Percentiles rank a stretch among this genome's conserved stretches.
phyloP scores from a whole-genome alignment of 2,888 invertebrate genomes.

The Diarsia dahlii region DNA sequence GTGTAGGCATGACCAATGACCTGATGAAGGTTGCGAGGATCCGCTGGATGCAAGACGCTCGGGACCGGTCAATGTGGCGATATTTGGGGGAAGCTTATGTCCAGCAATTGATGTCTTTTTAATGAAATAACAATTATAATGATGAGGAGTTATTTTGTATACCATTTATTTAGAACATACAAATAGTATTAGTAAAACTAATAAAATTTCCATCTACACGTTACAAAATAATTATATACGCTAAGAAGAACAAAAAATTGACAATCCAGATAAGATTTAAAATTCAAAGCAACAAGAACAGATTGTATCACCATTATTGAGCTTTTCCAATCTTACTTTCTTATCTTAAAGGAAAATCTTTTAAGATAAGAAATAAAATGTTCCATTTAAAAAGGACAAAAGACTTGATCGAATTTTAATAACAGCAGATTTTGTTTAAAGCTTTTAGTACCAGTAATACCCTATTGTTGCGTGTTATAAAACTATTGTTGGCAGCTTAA shows the following conservation, averaged over 20 bases:
- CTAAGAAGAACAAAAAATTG: not conserved
- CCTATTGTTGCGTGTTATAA: slow-evolving; percentile 39
- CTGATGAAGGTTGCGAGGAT: too few species aligned
- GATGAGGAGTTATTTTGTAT: too few species aligned
- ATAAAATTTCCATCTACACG: too few species aligned
- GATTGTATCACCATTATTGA: not conserved
- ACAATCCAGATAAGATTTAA: not conserved
- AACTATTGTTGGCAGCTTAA: slow-evolving; percentile 48
- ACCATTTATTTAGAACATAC: too few species aligned
- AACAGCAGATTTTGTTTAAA: slow-evolving; percentile 39
- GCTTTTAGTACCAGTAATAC: slow-evolving; percentile 8
- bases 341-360: slow-evolving; percentile 22
- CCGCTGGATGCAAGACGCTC: too few species aligned
- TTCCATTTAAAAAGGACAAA: slow-evolving; percentile 44
- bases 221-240: too few species aligned
- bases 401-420: slow-evolving; percentile 43
- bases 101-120: too few species aligned
- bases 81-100: too few species aligned
- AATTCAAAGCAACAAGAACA: not conserved
- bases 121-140: too few species aligned
- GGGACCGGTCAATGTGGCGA: too few species aligned
- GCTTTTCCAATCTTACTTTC: not conserved
- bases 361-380: slow-evolving; percentile 26
- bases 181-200: too few species aligned
- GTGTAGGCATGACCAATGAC: too few species aligned